Evolutionary conservation across 2,888 invertebrate genomes (phyloP).

Genomic region (Hedya salicella): DNA sequence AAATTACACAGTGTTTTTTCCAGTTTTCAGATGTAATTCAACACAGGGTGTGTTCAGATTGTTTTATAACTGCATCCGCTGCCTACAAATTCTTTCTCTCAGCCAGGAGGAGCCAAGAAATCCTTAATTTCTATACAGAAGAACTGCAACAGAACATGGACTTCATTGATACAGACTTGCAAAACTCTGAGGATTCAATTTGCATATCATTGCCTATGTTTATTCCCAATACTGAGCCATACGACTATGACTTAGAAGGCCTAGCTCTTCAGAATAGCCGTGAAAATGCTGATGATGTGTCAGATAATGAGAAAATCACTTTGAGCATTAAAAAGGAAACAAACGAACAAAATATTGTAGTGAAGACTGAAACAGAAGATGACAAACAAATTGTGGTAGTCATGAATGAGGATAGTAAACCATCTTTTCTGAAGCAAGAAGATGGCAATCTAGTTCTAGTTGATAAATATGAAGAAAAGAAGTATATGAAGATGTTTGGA

Average conservation of each 20-base stretch:
- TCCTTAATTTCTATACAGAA: conserved; percentile 63
- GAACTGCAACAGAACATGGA: conserved; percentile 58
- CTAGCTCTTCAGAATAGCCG: conserved; percentile 49
- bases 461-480: conserved; percentile 48
- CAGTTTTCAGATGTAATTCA: conserved; percentile 63
- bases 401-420: conserved; percentile 56
- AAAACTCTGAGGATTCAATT: conserved; percentile 53
- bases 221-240: conserved; percentile 49
- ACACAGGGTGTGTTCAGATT: conserved; percentile 67
- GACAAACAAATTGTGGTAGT: conserved; percentile 58
- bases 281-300: conserved; percentile 26
- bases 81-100: conserved; percentile 70
- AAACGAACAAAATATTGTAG: conserved; percentile 17
- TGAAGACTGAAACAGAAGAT: conserved; percentile 51
- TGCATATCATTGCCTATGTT: conserved; percentile 64
- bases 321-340: not conserved
- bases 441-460: conserved; percentile 50
- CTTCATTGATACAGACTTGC: conserved; percentile 53
- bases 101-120: conserved; percentile 60
- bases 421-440: conserved; percentile 52
- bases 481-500: conserved; percentile 41
- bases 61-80: conserved; percentile 63
- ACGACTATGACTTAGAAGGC: conserved; percentile 60
- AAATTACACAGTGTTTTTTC: conserved; percentile 32
- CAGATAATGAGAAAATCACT: conserved; percentile 8